Base-by-base conservation (phyloP, 2,113 vertebrate species). In the Psettodes erumei region DNA sequence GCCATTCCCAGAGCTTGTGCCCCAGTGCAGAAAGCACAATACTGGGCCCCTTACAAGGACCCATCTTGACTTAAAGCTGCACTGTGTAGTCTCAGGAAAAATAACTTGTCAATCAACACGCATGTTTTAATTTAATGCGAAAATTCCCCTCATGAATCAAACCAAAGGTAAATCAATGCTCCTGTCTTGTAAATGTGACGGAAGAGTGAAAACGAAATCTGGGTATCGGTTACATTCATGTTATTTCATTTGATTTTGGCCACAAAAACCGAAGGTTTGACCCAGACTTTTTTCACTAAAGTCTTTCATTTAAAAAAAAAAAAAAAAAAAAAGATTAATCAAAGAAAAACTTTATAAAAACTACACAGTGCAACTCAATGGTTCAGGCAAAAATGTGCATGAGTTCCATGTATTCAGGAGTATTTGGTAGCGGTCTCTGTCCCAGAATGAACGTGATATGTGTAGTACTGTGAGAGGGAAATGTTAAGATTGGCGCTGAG, bases 361-460 rank as follows among this genome's bases (percentile, higher is more conserved):
- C 71, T 60, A 75, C 75, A 79, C 77, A 75, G 81, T 71, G 77
- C 71, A 84, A 68, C 83, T 83, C 38, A 71, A 63, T 28, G 45
- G 48, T 25, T 64, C 42, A 73, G 76, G 78, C 45, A 71, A 30
- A 47, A 27, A 25, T 83, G 66, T 76, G 77, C 72, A 72, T 13
- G 10, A 38, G 63, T 64, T 61, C 69, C 40, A 37, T 60, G 54
- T 71, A 25, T 43, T 40, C 21, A 75, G 9, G 40, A 74, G 51
- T 70, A 79, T 81, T 75, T 71, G 78, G 51, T 65, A 47, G 28
- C 8, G 43, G 64, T 75, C 28, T 33, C 23, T 43, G 40, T 51
- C 47, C 59, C 47, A 19, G 2, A 58, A 30, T 45, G 19, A 63
- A 75, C 38, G 11, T 32, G 48, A 77, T 74, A 25, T 75, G 58